Evolutionary conservation across 2,888 invertebrate species (phyloP), one percentile per base, ranked within the genome.

Genomic region (Watsonalla binaria): DNA sequence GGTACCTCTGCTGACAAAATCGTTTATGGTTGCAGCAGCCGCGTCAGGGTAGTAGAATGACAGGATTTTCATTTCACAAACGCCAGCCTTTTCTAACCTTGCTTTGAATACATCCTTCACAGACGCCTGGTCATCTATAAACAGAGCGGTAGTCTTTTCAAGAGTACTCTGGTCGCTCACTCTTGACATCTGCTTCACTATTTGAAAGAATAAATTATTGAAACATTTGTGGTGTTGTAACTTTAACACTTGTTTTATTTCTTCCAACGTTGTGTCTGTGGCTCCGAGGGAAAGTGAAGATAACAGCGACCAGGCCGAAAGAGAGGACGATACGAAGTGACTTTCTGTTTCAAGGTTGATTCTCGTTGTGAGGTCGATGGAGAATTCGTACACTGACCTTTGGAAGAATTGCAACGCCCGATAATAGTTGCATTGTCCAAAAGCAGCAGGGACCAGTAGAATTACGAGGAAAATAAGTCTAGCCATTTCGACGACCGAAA

Each of bases 291-390:
- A 81, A 0, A 82, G 55, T 0, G 76, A 66, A 0, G 88, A 65
- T 2, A 90, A 61, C 5, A 90, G 61, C 0, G 78, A 72, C 90
- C 90, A 88, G 15, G 81, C 72, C 0, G 88, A 88, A 0, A 88
- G 58, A 0, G 84, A 78, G 0, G 88, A 87, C 0, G 79, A 61
- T 0, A 87, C 69, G 61, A 88, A 90, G 51, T 90, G 90, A 24
- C 80, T 76, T 0, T 88, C 87, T 0, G 79, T 82, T 13, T 87
- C 85, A 45, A 74, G 56, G 6, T 71, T 75, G 6, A 83, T 66
- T 53, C 83, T 68, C 11, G 57, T 60, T 6, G 72, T 63, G 34
- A 84, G 59, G 7, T 76, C 67, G 24, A 72, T 54, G 0, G 78
- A 71, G 45, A 83, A 84, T n/a, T 80, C 76, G 62, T 77, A 80